phyloP scores from a whole-genome alignment of 2,888 invertebrate species.

The Venustoraphidia nigricollis region DNA sequence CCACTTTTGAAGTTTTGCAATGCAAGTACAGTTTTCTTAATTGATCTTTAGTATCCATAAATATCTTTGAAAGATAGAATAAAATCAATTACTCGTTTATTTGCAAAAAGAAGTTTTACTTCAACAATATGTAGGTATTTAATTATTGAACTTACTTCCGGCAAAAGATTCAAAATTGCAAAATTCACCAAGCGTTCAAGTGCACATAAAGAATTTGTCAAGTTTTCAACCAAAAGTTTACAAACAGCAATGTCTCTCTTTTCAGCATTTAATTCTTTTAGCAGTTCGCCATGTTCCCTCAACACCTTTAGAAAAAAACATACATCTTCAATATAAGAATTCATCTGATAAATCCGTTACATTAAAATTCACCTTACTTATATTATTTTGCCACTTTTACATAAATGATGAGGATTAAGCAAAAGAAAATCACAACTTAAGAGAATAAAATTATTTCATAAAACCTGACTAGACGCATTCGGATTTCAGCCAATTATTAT shows the following conservation, averaged over 20 bases:
- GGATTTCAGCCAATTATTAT: too few relatives aligned
- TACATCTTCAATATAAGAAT: neutral
- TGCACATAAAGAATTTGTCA: conserved; percentile 43
- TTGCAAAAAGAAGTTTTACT: too few relatives aligned
- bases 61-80: conserved; percentile 12
- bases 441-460: too few relatives aligned
- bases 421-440: too few relatives aligned
- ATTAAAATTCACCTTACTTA: too few relatives aligned
- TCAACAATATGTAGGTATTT: neutral
- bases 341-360: neutral
- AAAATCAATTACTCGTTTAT: too few relatives aligned
- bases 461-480: too few relatives aligned
- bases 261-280: conserved; percentile 28
- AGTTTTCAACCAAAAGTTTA: conserved; percentile 40
- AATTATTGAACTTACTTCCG: conserved; percentile 28
- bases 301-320: conserved; percentile 28
- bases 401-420: too few relatives aligned
- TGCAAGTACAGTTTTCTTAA: conserved; percentile 18
- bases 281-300: conserved; percentile 32
- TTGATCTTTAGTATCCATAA: conserved; percentile 19
- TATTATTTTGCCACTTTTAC: too few relatives aligned
- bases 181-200: conserved; percentile 51
- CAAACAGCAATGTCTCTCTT: conserved; percentile 33
- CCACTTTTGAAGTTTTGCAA: conserved; percentile 18
- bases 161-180: conserved; percentile 40